Evolutionary conservation across 2,113 vertebrate genomes (phyloP).

Genomic region (Macaca mulatta): DNA sequence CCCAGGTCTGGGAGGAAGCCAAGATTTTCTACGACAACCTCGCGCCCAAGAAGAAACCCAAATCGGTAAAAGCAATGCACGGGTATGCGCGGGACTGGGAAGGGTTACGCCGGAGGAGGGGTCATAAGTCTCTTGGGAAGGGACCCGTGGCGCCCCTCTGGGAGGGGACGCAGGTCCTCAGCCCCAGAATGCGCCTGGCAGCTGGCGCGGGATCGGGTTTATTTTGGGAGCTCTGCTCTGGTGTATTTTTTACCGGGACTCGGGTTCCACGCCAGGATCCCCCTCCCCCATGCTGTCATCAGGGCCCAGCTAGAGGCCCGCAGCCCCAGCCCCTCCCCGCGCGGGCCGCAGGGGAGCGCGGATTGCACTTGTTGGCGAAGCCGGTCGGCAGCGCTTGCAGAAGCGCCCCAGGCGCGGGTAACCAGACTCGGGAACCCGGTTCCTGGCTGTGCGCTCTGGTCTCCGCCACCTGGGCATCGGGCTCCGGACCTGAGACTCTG

Average conservation of each 20-base stretch:
- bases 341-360: background rate
- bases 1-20: slow-evolving; percentile 81
- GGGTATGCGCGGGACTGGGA: background rate
- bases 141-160: background rate
- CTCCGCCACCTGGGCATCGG: background rate
- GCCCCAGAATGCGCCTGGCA: background rate
- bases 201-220: slow-evolving; percentile 38
- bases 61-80: slow-evolving; percentile 81
- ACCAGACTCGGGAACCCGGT: background rate
- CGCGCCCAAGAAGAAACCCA: slow-evolving; percentile 86
- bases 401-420: background rate
- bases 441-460: background rate
- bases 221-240: slow-evolving; percentile 67
- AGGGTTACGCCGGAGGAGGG: background rate
- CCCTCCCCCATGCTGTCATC: slow-evolving; percentile 53
- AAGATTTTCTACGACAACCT: slow-evolving; percentile 85
- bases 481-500: background rate
- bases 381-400: background rate
- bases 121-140: background rate
- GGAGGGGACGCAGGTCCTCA: background rate
- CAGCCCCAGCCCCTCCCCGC: background rate
- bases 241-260: background rate
- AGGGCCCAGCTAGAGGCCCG: background rate
- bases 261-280: slow-evolving; percentile 63
- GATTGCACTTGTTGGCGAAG: slow-evolving; percentile 59